Evolutionary conservation across 2,888 invertebrate species (phyloP).

Genomic region (Helicoverpa assulta): DNA sequence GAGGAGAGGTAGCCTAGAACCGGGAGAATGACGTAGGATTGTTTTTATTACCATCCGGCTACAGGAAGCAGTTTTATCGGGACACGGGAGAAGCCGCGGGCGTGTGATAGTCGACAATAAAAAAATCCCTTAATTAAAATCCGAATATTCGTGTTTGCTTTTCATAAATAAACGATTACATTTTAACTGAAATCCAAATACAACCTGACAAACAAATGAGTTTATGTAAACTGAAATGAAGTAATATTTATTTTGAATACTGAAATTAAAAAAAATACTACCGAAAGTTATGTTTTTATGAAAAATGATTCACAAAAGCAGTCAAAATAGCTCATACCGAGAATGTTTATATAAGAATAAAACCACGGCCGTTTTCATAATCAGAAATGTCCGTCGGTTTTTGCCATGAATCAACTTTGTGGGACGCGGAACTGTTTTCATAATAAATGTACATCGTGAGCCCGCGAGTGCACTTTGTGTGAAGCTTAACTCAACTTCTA

Average conservation of each 20-base stretch:
- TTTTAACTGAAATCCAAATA: not conserved
- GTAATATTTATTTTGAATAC: not conserved
- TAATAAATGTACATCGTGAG: not conserved
- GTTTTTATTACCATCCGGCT: too few relatives aligned
- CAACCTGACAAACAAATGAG: not conserved
- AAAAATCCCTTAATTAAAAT: too few relatives aligned
- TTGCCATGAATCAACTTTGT: not conserved
- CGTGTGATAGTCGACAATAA: too few relatives aligned
- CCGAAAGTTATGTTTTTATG: not conserved
- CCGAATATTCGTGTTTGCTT: too few relatives aligned
- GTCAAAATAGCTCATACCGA: not conserved
- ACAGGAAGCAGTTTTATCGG: too few relatives aligned
- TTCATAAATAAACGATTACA: too few relatives aligned
- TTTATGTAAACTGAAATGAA: not conserved
- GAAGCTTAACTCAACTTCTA: not conserved
- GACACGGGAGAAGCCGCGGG: too few relatives aligned
- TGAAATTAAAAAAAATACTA: not conserved
- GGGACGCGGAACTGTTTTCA: not conserved
- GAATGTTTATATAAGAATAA: not conserved
- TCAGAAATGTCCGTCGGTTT: not conserved
- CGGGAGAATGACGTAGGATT: too few relatives aligned
- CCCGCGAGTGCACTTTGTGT: not conserved
- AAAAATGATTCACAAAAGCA: too few relatives aligned
- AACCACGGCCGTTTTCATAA: not conserved
- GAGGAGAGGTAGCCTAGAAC: too few relatives aligned